A percentile compares a stretch with the other conserved stretches of the same genome.
Evolutionary conservation across 2,797 vertebrate species (phyloP).

Genomic region (Syngnathus rostellatus): DNA sequence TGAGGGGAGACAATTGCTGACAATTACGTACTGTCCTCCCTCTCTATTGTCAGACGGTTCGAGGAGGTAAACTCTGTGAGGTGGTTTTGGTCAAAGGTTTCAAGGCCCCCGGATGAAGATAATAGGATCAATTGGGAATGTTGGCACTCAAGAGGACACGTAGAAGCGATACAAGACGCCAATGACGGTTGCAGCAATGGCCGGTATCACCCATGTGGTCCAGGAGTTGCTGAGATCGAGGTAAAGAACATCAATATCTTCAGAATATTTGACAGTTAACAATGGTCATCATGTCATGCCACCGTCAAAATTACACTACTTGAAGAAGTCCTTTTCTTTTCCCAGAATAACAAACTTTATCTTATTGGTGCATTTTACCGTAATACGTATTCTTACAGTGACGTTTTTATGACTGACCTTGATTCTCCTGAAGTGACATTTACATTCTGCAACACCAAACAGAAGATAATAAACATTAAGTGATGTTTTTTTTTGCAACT

Average conservation of each 20-base stretch:
- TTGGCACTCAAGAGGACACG: conserved; percentile 62
- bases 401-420: conserved; percentile 44
- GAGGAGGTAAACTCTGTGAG: conserved; percentile 15
- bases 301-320: not conserved
- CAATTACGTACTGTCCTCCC: conserved; percentile 15
- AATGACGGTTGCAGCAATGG: conserved; percentile 68
- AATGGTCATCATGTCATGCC: not conserved
- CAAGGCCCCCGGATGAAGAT: conserved; percentile 61
- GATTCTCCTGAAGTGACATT: conserved; percentile 37
- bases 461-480: not conserved
- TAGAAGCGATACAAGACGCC: conserved; percentile 87
- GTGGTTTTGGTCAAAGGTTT: conserved; percentile 55
- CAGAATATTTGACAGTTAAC: not conserved
- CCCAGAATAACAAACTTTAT: not conserved
- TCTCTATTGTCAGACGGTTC: conserved; percentile 22
- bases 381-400: not conserved
- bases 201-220: conserved; percentile 82
- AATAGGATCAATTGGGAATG: conserved; percentile 23
- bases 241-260: not conserved
- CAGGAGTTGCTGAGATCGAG: conserved; percentile 65
- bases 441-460: conserved; percentile 34
- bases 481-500: not conserved
- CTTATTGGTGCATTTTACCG: not conserved
- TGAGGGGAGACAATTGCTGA: conserved; percentile 11
- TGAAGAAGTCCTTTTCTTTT: not conserved